Evolutionary conservation across 2,888 invertebrate species (phyloP).

Genomic region (Strigamia crassipes): DNA sequence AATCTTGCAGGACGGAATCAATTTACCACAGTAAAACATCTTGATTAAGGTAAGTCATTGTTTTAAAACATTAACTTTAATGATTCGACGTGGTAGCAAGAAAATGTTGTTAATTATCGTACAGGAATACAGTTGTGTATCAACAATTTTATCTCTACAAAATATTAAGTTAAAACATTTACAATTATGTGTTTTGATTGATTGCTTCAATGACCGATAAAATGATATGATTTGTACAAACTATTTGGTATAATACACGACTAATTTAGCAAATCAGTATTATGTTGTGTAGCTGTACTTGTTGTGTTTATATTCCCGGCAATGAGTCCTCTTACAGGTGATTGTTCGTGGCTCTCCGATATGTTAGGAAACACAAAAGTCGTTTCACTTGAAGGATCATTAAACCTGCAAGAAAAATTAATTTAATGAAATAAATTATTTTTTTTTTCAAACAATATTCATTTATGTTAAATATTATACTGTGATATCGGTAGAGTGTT

Average conservation of each 20-base stretch:
- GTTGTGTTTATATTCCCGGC: background rate
- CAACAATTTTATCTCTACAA: background rate
- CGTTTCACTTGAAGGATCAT: constrained; percentile 10
- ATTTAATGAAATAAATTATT: background rate
- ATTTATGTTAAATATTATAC: background rate
- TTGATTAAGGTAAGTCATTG: no score
- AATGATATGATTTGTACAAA: background rate
- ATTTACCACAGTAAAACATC: no score
- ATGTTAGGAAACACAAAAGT: constrained; percentile 34
- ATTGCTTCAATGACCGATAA: background rate
- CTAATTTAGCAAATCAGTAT: background rate
- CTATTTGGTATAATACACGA: background rate
- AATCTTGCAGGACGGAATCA: no score
- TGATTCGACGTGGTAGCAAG: no score
- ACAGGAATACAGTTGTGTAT: no score
- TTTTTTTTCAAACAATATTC: background rate
- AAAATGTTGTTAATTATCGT: no score
- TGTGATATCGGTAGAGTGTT: background rate
- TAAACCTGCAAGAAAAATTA: background rate
- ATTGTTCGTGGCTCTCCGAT: background rate
- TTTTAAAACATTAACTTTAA: no score
- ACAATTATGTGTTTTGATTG: background rate
- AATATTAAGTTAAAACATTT: background rate
- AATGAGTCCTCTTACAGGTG: background rate
- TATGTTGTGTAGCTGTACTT: background rate